phyloP scores from a whole-genome alignment of 2,888 invertebrate species.

The Parnassius smintheus region DNA sequence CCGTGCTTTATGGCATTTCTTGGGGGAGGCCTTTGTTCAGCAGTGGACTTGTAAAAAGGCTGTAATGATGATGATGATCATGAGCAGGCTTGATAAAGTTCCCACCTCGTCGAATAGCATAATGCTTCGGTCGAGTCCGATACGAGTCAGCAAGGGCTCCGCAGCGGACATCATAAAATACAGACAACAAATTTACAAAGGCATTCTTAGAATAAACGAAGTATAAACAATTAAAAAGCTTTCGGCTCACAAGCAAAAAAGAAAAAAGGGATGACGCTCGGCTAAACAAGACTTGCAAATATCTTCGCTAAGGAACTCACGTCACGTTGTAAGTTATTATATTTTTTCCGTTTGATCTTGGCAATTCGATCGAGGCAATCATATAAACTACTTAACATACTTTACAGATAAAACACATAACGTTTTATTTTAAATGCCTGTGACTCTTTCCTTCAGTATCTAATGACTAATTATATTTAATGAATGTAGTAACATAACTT shows the following conservation, averaged over 20 bases:
- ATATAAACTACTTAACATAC: slow-evolving; percentile 10
- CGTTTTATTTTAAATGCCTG: slow-evolving; percentile 5
- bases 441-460: slow-evolving; percentile 3
- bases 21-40: no score
- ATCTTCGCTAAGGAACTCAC: slow-evolving; percentile 10
- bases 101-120: no score
- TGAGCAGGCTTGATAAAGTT: no score
- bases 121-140: no score
- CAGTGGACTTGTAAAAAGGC: no score
- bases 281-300: slow-evolving; percentile 10
- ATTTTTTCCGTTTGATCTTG: slow-evolving; percentile 12
- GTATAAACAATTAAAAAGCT: no score
- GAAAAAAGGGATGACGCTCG: background rate
- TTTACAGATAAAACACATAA: slow-evolving; percentile 1
- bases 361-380: slow-evolving; percentile 5
- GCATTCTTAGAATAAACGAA: no score
- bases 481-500: no score
- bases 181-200: background rate
- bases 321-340: slow-evolving; percentile 3
- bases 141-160: no score
- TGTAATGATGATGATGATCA: no score
- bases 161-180: no score
- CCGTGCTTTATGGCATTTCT: no score
- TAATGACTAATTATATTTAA: background rate
- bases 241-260: background rate